Percentiles rank a stretch among this genome's conserved stretches.
These are phyloP conservation scores for Lerema accius DNA, from an alignment of 1,140 invertebrate species.

Conservation along the genomic window DNA sequence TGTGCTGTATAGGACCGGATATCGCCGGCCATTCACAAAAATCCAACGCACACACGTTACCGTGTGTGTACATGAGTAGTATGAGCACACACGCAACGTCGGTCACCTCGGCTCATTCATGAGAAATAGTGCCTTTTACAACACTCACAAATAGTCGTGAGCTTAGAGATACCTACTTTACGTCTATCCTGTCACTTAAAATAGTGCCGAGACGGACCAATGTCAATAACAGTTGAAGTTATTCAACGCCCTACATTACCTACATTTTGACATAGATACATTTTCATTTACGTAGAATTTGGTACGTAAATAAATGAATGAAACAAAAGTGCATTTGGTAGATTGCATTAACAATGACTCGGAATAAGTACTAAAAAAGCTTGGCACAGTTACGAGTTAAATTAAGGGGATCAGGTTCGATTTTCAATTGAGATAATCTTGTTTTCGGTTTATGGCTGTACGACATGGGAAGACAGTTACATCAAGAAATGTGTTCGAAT, in stretches of 20 bases:
- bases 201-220: conserved; percentile 15
- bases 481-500: neutral
- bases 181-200: conserved; percentile 27
- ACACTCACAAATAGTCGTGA: conserved; percentile 54
- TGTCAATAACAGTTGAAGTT: conserved; percentile 7
- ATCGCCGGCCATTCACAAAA: conserved; percentile 79
- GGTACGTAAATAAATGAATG: neutral
- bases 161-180: conserved; percentile 28
- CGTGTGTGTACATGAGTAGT: conserved; percentile 42
- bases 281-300: neutral
- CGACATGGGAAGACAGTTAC: conserved; percentile 24
- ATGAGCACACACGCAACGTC: conserved; percentile 41
- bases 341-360: neutral
- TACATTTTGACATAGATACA: neutral
- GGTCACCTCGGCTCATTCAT: conserved; percentile 74
- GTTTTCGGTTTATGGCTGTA: conserved; percentile 45
- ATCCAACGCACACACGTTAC: conserved; percentile 59
- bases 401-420: conserved; percentile 42
- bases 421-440: conserved; percentile 50
- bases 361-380: conserved; percentile 16
- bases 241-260: neutral
- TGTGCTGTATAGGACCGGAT: conserved; percentile 66
- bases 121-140: conserved; percentile 66
- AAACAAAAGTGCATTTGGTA: neutral
- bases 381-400: conserved; percentile 46